Base-by-base conservation (phyloP, 2,113 vertebrate species). In the Pycnonotus jocosus region DNA sequence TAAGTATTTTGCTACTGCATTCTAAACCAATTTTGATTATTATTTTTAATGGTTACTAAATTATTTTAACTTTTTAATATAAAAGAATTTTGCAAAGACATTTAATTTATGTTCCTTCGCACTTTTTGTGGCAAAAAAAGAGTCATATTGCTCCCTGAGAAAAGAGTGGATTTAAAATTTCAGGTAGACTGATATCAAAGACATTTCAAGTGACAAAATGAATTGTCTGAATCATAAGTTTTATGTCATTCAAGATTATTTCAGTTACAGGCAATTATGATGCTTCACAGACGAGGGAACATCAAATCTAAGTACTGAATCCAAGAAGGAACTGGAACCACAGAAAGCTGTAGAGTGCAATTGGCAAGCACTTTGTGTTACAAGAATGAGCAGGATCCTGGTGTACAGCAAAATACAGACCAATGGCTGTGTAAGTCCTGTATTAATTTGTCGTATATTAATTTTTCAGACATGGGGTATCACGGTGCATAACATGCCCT, bases 171-270 rank as follows among this genome's bases (percentile, higher is more conserved):
- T 61, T 84, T 84, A 84, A 81, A 89, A 91, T 84, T 81, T 89
- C n/a, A 81, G 20, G 28, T 35, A 70, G 45, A 16, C 7, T 58
- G 25, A 81, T 78, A 78, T 76, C 88, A 95, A 58, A 83, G 77
- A 42, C 11, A 56, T 93, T 96, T 87, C 74, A 64, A 87, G 64
- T 11, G 88, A n/a, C 25, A 76, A 88, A 65, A 48, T 31, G 6
- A 81, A 87, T 90, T 79, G 66, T 81, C 35, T 84, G 42, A 51
- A 81, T 83, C 51, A 19, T n/a, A 60, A 58, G 21, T 84, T 94
- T 89, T 44, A 72, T 73, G 47, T 21, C 24, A 64, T 79, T 82
- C 5, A 23, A 66, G 23, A 64, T 56, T 58, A 61, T 79, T 50
- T 91, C 37, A 66, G 8, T 14, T 64, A 35, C 18, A 77, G 23